These are phyloP conservation scores for Paramuricea clavata DNA, from an alignment of 92 coral and sea anemone genomes.

Conservation along the genomic window DNA sequence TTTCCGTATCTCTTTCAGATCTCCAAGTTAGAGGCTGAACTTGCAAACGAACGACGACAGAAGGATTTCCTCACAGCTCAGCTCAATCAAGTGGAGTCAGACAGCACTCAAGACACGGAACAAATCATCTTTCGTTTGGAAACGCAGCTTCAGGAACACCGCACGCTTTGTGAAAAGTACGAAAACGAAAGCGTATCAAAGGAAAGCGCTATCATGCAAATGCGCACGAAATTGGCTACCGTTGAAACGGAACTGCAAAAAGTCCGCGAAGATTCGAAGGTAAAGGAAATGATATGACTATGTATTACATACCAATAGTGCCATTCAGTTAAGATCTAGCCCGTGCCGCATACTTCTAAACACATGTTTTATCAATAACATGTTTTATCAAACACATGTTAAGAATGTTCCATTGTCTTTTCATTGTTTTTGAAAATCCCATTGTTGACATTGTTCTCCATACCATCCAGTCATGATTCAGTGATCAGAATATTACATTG, in stretches of 20 bases:
- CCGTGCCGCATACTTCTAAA: too few species aligned
- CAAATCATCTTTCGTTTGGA: slow-evolving; percentile 44
- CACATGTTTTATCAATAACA: too few species aligned
- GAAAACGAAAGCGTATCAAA: slow-evolving; percentile 77
- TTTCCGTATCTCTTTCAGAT: slow-evolving; percentile 35
- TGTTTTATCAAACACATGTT: too few species aligned
- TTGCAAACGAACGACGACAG: slow-evolving; percentile 89
- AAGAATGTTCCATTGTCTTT: too few species aligned
- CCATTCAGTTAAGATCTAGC: too few species aligned
- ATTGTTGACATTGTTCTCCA: too few species aligned
- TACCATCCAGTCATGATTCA: too few species aligned
- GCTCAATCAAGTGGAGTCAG: slow-evolving; percentile 78
- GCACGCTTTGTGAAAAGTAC: slow-evolving; percentile 72
- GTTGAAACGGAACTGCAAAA: slow-evolving; percentile 73
- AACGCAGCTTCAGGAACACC: slow-evolving; percentile 82
- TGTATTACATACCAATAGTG: too few species aligned
- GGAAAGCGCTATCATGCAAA: slow-evolving; percentile 75
- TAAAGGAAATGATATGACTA: neutral
- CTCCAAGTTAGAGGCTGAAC: slow-evolving; percentile 85
- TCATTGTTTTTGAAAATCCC: too few species aligned
- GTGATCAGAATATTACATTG: too few species aligned
- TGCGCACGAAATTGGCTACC: slow-evolving; percentile 81
- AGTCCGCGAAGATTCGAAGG: slow-evolving; percentile 43
- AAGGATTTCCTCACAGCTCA: slow-evolving; percentile 65
- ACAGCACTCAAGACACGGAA: slow-evolving; percentile 59